A percentile compares a stretch with the other conserved stretches of the same genome.
Conservation (phyloP, 2,888 invertebrate genomes). For the Ecliptopera silaceata region DNA sequence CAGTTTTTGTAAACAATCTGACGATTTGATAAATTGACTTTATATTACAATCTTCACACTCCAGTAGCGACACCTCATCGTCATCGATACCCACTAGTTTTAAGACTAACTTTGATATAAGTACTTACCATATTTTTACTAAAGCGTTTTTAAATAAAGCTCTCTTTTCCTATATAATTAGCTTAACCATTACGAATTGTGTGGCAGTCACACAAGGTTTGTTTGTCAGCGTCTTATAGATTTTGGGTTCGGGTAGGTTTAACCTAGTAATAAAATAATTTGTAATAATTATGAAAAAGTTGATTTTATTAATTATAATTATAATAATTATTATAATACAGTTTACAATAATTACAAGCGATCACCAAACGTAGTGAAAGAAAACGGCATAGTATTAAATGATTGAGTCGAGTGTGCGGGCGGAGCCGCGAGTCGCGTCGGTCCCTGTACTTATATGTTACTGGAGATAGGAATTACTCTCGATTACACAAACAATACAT, state of each 20-base stretch:
- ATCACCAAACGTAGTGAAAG: slow-evolving; percentile 83
- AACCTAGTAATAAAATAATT: slow-evolving; percentile 60
- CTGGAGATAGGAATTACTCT: slow-evolving; percentile 25
- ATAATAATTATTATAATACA: slow-evolving; percentile 83
- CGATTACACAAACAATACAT: slow-evolving; percentile 28
- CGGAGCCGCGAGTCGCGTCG: slow-evolving; percentile 43
- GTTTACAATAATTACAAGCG: slow-evolving; percentile 84
- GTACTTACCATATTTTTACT: no score
- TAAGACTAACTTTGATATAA: no score
- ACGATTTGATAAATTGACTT: background rate
- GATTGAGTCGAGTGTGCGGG: slow-evolving; percentile 58
- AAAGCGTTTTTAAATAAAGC: no score
- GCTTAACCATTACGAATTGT: no score
- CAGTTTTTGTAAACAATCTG: background rate
- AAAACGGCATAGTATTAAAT: slow-evolving; percentile 82
- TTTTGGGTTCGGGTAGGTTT: background rate
- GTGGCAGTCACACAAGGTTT: no score
- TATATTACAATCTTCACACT: background rate
- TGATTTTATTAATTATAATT: slow-evolving; percentile 82
- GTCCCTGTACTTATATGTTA: slow-evolving; percentile 19
- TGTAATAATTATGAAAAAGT: slow-evolving; percentile 83
- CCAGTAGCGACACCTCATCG: no score
- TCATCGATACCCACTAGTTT: no score
- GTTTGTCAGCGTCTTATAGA: background rate
- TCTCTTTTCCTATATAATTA: no score